phyloP scores from a whole-genome alignment of 2,888 invertebrate genomes.

The Andrena trimmerana region DNA sequence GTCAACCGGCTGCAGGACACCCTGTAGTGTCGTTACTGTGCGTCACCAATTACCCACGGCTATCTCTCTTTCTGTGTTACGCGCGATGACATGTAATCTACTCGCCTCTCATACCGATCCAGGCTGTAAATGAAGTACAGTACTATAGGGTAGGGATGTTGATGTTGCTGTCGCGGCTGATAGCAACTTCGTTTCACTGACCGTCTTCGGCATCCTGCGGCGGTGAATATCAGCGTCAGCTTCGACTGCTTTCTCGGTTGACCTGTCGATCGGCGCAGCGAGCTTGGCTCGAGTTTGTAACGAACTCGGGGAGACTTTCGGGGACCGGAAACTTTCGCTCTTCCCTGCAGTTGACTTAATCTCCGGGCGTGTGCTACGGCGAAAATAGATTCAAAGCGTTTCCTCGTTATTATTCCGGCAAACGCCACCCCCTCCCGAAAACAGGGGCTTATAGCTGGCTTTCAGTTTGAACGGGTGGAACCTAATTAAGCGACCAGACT shows the following conservation, averaged over 20 bases:
- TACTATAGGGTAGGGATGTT: too few relatives aligned
- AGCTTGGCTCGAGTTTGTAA: slow-evolving; percentile 2
- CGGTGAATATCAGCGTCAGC: not conserved
- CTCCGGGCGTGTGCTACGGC: not conserved
- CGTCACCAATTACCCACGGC: slow-evolving; percentile 27
- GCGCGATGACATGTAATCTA: not conserved
- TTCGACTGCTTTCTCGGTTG: not conserved
- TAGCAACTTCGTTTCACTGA: too few relatives aligned
- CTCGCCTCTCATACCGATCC: not conserved
- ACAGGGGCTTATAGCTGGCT: not conserved
- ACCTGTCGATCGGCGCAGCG: not conserved
- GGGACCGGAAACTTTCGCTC: slow-evolving; percentile 21
- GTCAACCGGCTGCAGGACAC: not conserved
- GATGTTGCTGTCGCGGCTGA: too few relatives aligned
- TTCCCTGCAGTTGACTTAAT: slow-evolving; percentile 26
- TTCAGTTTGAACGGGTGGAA: not conserved
- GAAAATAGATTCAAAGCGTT: slow-evolving; percentile 1
- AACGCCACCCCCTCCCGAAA: not conserved
- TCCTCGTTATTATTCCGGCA: slow-evolving; percentile 6
- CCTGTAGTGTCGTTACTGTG: not conserved
- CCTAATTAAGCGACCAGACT: not conserved
- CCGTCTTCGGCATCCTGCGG: not conserved
- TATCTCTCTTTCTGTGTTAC: slow-evolving; percentile 3
- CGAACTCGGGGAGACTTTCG: slow-evolving; percentile 22
- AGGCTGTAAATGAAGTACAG: not conserved